Conservation (phyloP, 2,113 vertebrate genomes). For the Tapirus terrestris region DNA sequence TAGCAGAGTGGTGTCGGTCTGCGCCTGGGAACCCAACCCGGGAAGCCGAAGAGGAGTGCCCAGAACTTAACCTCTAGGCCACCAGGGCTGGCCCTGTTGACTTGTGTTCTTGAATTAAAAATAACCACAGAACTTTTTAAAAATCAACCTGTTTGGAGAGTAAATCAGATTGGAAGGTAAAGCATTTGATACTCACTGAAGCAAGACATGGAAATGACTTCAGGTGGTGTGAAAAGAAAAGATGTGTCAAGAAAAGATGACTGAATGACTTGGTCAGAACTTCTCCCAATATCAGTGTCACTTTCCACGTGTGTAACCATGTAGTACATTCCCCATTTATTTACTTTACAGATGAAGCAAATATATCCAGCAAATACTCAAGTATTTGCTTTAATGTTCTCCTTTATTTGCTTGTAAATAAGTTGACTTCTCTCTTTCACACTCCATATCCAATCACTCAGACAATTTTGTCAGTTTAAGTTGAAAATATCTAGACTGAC, state of each 20-base stretch:
- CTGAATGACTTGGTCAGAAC: neutral
- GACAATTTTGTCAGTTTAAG: neutral
- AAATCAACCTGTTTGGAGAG: neutral
- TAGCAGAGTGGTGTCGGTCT: too few relatives aligned
- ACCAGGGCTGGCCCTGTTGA: neutral
- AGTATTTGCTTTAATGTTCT: neutral
- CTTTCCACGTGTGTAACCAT: neutral
- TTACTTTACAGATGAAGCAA: conserved; percentile 29
- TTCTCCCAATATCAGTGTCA: neutral
- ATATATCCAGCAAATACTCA: neutral
- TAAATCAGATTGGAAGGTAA: neutral
- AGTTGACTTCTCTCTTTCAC: neutral
- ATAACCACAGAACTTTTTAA: neutral
- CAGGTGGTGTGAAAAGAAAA: neutral
- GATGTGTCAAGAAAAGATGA: neutral
- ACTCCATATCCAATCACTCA: neutral
- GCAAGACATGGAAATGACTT: neutral
- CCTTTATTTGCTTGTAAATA: neutral
- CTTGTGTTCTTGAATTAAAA: neutral
- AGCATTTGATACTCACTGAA: neutral
- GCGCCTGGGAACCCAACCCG: too few relatives aligned
- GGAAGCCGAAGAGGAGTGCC: too few relatives aligned
- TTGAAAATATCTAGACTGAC: neutral
- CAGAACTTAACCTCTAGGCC: too few relatives aligned
- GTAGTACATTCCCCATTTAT: neutral